These are phyloP conservation scores for Cotesia typhae DNA, from an alignment of 1,140 invertebrate genomes.

Conservation along the genomic window DNA sequence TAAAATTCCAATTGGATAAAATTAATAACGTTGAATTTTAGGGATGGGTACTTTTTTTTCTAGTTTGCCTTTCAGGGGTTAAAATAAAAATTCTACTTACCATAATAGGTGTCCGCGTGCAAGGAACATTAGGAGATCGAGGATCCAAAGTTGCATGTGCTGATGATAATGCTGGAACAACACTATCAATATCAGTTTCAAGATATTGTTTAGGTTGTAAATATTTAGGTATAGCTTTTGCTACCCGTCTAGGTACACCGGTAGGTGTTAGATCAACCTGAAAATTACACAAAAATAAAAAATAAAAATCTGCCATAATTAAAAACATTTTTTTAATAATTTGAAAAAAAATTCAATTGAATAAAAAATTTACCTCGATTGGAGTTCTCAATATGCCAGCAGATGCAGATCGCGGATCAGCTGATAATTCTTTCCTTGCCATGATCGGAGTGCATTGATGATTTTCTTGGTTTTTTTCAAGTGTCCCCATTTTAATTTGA, in stretches of 20 bases:
- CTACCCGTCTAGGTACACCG: slow-evolving; percentile 28
- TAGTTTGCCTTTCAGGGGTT: neutral
- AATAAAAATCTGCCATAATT: neutral
- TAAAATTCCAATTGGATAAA: too few relatives aligned
- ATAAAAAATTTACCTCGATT: slow-evolving; percentile 2
- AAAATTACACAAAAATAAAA: slow-evolving; percentile 16
- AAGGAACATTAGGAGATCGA: slow-evolving; percentile 41
- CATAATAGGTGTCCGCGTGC: slow-evolving; percentile 48
- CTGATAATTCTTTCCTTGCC: slow-evolving; percentile 12
- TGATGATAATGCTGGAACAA: slow-evolving; percentile 39
- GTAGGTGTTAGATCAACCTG: slow-evolving; percentile 47
- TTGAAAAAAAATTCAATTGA: too few relatives aligned
- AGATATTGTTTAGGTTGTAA: slow-evolving; percentile 51
- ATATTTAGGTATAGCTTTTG: slow-evolving; percentile 52
- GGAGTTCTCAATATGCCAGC: slow-evolving; percentile 26
- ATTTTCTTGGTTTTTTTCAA: slow-evolving; percentile 17
- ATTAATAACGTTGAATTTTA: too few relatives aligned
- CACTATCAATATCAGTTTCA: slow-evolving; percentile 56
- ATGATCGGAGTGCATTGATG: slow-evolving; percentile 28
- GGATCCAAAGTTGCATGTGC: slow-evolving; percentile 42
- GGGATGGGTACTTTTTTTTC: too few relatives aligned
- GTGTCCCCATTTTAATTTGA: slow-evolving; percentile 2
- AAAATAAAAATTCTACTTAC: slow-evolving; percentile 41
- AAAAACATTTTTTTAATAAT: slow-evolving; percentile 6
- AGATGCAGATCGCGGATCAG: slow-evolving; percentile 34